Base-by-base conservation (phyloP, 1,140 invertebrate genomes). In the Drosophila setifemur region DNA sequence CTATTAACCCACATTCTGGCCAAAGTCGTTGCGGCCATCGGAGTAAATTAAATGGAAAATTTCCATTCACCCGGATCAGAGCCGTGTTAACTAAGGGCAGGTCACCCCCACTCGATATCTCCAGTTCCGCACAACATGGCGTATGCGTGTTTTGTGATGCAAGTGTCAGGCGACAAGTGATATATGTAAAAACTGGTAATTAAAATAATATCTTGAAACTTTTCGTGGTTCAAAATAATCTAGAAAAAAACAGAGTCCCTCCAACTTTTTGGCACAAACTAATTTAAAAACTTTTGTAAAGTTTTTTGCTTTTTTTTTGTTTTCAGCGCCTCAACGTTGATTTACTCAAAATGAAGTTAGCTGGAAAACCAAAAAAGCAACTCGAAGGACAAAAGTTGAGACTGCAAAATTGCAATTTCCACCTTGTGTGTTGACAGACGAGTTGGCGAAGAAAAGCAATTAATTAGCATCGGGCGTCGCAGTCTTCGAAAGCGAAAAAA, bases 1-100 rank as follows among this genome's bases (percentile, higher is more conserved):
- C 86, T 89, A 89, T 89, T 89, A 89, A 89, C 86, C 86, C 70
- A 89, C 88, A 83, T 89, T 86, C 64, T 58, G 73, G 54, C 75
- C 55, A 37, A 47, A 67, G 57, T 55, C 64, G 49, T 70, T 71
- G 66, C 44, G 72, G 58, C 70, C 68, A 74, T 69, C 57, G 50
- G 52, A 82, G 60, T 75, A 76, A 89, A 86, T 86, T 86, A 89
- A 83, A 86, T 82, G 86, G 68, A 86, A 89, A 89, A 86, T 89
- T 76, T 50, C 16, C 50, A 72, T 78, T 61, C 73, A 66, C 29
- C 61, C 14, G 16, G 45, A 11, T 11, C 12, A 16, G 11, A 39
- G 42, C 14, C 31, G 26, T 18, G 18, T 2, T 1, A 11, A 14
- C 1, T 7, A 14, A 1, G 16, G 21, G 25, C 42, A 16, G n/a